Percentiles rank a stretch among this genome's conserved stretches.
Evolutionary conservation across 1,140 invertebrate species (phyloP).

Genomic region (Halictus rubicundus): DNA sequence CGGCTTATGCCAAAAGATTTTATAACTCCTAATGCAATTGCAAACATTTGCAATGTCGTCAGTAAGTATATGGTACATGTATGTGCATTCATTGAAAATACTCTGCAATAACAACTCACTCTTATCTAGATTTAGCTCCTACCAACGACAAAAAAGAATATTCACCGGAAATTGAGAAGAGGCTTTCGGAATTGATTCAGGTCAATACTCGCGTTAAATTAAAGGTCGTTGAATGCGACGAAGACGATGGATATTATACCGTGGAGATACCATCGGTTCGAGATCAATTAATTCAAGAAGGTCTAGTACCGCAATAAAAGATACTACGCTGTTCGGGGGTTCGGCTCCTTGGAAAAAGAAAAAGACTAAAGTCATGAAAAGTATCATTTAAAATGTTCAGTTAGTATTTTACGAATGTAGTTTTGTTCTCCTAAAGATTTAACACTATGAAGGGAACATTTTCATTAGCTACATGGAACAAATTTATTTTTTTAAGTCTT

Average conservation of each 20-base stretch:
- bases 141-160: conserved; percentile 2
- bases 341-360: not conserved
- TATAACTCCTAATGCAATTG: conserved; percentile 55
- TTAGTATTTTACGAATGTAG: not conserved
- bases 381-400: not conserved
- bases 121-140: conserved; percentile 64
- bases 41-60: conserved; percentile 60
- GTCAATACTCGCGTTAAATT: conserved; percentile 26
- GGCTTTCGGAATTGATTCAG: conserved; percentile 48
- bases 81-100: conserved; percentile 11
- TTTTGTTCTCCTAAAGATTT: not conserved
- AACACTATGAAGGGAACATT: not conserved
- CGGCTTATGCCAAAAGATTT: conserved; percentile 73
- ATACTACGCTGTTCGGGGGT: not conserved
- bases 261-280: conserved; percentile 65
- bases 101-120: conserved; percentile 10
- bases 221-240: conserved; percentile 58
- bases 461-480: not conserved
- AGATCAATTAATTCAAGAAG: conserved; percentile 51
- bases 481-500: not conserved
- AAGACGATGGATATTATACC: conserved; percentile 29
- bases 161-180: conserved; percentile 44
- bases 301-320: conserved; percentile 40
- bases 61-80: conserved; percentile 63
- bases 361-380: not conserved